A percentile compares a stretch with the other conserved stretches of the same genome.
phyloP scores from a whole-genome alignment of 2,888 invertebrate genomes.

The Rhagonycha fulva region DNA sequence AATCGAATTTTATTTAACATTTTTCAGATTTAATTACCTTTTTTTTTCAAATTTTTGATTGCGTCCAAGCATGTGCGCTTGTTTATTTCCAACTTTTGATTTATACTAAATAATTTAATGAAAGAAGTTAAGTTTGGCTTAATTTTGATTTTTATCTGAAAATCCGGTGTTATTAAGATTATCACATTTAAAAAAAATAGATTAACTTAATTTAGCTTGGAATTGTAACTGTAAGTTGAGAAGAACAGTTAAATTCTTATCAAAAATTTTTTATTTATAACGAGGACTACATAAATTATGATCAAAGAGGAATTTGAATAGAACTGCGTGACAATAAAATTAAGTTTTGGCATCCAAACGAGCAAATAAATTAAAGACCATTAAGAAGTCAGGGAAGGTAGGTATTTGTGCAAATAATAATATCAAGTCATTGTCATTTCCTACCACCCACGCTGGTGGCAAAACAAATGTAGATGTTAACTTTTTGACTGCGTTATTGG shows the following conservation, averaged over 20 bases:
- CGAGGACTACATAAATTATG: background rate
- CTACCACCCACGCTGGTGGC: conserved; percentile 19
- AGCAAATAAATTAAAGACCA: background rate
- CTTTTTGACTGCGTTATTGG: conserved; percentile 24
- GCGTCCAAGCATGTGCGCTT: background rate
- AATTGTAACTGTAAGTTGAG: background rate
- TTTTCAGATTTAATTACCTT: background rate
- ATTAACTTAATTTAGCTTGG: background rate
- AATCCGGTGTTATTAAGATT: background rate
- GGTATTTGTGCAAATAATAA: background rate
- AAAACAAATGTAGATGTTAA: conserved; percentile 28
- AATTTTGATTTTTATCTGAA: background rate
- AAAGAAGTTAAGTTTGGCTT: background rate
- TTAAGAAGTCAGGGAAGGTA: background rate
- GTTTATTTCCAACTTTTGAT: background rate
- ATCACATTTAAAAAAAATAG: background rate
- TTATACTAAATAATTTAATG: background rate
- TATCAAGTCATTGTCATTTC: background rate
- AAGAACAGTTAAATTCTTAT: background rate
- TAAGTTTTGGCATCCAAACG: background rate
- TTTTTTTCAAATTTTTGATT: background rate
- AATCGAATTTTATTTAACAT: background rate
- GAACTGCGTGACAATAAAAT: background rate
- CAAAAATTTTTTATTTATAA: background rate
- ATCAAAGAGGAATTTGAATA: background rate